Conservation (phyloP, 64 coral and sea anemone species). For the Actinia tenebrosa region DNA sequence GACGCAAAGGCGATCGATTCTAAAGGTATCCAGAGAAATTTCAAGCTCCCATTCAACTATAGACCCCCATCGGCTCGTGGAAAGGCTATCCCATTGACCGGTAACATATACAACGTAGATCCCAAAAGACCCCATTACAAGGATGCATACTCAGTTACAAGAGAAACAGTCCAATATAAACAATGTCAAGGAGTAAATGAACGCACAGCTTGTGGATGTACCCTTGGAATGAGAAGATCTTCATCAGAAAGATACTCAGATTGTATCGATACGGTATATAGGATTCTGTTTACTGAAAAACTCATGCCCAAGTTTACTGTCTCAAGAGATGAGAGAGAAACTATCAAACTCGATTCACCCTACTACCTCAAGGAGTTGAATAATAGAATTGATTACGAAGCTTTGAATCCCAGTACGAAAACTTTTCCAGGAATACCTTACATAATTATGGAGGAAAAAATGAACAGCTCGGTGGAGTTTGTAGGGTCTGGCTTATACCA, state of each 20-base stretch:
- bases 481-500: constrained; percentile 83
- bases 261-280: constrained; percentile 85
- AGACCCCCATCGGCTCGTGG: constrained; percentile 92
- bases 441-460: constrained; percentile 48
- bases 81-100: constrained; percentile 83
- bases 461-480: constrained; percentile 81
- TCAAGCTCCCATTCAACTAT: constrained; percentile 81
- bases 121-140: constrained; percentile 85
- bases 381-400: constrained; percentile 53
- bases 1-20: constrained; percentile 32
- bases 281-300: constrained; percentile 72
- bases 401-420: constrained; percentile 39
- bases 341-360: constrained; percentile 52
- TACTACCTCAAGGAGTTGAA: constrained; percentile 91
- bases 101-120: constrained; percentile 83
- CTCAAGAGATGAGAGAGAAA: constrained; percentile 40
- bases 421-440: constrained; percentile 16
- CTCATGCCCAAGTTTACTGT: constrained; percentile 69
- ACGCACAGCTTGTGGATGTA: constrained; percentile 80
- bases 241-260: constrained; percentile 72
- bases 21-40: constrained; percentile 59
- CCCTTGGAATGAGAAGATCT: constrained; percentile 56
- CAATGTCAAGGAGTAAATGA: constrained; percentile 60
- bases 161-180: constrained; percentile 81
- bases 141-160: constrained; percentile 60